Base-by-base conservation (phyloP, 1,140 invertebrate genomes). In the Helicoverpa armigera region DNA sequence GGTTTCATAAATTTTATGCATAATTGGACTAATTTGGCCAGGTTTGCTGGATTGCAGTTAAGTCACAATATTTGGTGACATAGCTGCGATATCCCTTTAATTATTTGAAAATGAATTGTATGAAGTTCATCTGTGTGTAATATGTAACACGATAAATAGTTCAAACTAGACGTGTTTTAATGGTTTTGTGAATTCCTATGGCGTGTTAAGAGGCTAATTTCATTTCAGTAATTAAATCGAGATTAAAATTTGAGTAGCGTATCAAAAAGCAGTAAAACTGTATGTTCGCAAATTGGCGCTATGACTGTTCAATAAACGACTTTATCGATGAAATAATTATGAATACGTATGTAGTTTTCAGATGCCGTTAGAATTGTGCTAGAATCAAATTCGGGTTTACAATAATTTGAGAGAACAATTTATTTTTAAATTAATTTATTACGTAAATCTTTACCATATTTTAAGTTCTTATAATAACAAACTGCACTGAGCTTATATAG, bases 231-330 rank as follows among this genome's bases (percentile, higher is more conserved):
- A 89, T 91, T 86, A 89, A 89, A 89, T 79, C 81, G 79, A 86
- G 87, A 91, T 91, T 89, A 89, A 89, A 89, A 79, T 87, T 89
- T 88, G 85, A 89, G 78, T 85, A 86, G 83, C 87, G 88, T 88
- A 85, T 87, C 87, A 86, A 79, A 79, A 85, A 79, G 85, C 85
- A 84, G 82, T 89, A 88, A 91, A 91, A 84, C 65, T 81, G 53
- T 73, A 69, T 84, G 85, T 83, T 85, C 75, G 82, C 83, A 86
- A 88, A 88, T 89, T 85, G 83, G 79, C 80, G 73, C 85, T 80
- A 73, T 84, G 82, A 84, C 65, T 75, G 82, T 67, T 63, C 76
- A 83, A 81, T 85, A 79, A 85, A 82, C 74, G 65, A 65, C 43
- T 72, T 61, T 82, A 82, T 69, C 79, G 63, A 43, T 29, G 65